Base-by-base conservation (phyloP, 2,113 vertebrate genomes). In the Gobiocypris rarus region DNA sequence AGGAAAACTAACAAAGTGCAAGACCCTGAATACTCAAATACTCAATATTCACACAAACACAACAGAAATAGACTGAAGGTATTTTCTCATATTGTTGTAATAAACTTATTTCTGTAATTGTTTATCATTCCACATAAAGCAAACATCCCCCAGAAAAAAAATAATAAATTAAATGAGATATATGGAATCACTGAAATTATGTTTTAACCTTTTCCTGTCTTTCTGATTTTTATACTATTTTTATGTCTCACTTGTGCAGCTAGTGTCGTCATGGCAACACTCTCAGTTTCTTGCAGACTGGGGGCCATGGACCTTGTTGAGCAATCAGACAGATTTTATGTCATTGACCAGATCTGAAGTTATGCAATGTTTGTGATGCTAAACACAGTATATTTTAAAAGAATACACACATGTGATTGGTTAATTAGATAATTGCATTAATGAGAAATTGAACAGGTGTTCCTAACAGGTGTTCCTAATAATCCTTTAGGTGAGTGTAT, bases 221-320 rank as follows among this genome's bases (percentile, higher is more conserved):
- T 19, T 58, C 31, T 17, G 65, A 75, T 41, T 78, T 63, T 79
- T 50, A 31, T 5, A 2, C 24, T 90, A 90, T 92, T 91, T 90
- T 87, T 90, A 85, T 81, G 75, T 48, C 79, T 34, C 41, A 84
- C n/a, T 56, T 52, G 83, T 76, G 41, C 43, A 52, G n/a, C 22
- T 54, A 24, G 85, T 87, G 73, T 81, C 77, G 75, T 56, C 67
- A 71, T 77, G 75, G 34, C 54, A 77, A 77, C 34, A 15, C 10
- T 59, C 4, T 34, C 13, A 24, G 28, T 10, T 13, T 22, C 11
- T 24, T n/a, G n/a, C 71, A 74, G 13, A 74, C 14, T 22, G 65
- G 43, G 13, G 43, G 6, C 41, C 43, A 74, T 50, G 34, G 43
- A 77, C 54, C 31, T 11, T 26, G 75, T n/a, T 41, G 52, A 58